Percentiles rank a stretch among this genome's conserved stretches.
phyloP scores from a whole-genome alignment of 2,113 vertebrate species.

The Atractosteus spatula region DNA sequence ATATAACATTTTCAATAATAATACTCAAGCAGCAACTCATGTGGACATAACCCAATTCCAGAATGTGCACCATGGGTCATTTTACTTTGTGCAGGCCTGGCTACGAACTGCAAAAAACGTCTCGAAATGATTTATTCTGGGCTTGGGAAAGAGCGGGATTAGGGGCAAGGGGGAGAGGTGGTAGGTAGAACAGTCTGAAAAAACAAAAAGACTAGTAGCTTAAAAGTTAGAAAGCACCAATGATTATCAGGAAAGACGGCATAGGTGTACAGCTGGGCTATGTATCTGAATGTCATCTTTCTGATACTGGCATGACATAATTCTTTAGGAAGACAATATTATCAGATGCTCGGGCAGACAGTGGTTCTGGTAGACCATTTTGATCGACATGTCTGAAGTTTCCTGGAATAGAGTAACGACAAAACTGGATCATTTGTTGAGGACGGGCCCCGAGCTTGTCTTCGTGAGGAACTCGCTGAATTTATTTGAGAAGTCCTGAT shows the following conservation, averaged over 20 bases:
- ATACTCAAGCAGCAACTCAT: constrained; percentile 46
- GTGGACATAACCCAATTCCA: constrained; percentile 67
- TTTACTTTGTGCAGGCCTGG: constrained; percentile 40
- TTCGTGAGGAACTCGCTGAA: too few species aligned
- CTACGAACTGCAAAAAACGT: constrained; percentile 34
- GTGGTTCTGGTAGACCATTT: constrained; percentile 11
- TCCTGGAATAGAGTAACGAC: constrained; percentile 6
- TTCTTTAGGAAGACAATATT: constrained; percentile 24
- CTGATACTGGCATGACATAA: constrained; percentile 21
- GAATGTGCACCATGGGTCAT: constrained; percentile 43
- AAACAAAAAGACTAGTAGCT: neutral
- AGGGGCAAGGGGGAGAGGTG: neutral
- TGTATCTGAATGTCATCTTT: constrained; percentile 16
- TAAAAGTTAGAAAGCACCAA: constrained; percentile 26
- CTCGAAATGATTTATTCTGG: neutral
- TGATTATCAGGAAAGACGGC: constrained; percentile 29
- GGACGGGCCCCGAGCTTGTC: too few species aligned
- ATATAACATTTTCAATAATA: constrained; percentile 67
- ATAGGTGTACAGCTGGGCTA: constrained; percentile 30
- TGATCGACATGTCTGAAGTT: constrained; percentile 15
- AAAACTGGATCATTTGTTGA: too few species aligned
- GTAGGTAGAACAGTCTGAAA: neutral
- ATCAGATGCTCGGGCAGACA: constrained; percentile 17
- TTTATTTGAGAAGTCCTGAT: too few species aligned
- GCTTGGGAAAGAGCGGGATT: neutral